Base-by-base conservation (phyloP, 2,113 vertebrate genomes). In the Pachycephala philippinensis region DNA sequence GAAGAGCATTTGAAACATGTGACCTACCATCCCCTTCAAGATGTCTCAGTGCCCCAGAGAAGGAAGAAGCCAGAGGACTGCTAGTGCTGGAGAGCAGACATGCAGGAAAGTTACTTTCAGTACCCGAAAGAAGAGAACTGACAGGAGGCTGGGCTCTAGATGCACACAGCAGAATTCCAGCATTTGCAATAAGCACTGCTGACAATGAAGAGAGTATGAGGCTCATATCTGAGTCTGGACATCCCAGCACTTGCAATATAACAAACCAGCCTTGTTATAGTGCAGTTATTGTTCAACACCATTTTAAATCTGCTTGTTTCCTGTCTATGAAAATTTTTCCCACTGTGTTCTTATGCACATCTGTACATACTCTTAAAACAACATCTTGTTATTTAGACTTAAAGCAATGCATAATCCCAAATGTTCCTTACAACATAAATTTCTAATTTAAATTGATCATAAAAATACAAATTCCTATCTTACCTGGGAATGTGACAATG, bases 401-500 rank as follows among this genome's bases (percentile, higher is more conserved):
- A 60, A 90, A 87, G n/a, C 10, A 79, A 56, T 20, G 11, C 5
- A 60, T 59, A 50, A 87, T 30, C 6, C 7, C 19, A 50, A 81
- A 74, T 23, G 7, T 10, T 87, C 11, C 31, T 75, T 60, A 56
- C 26, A 87, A 30, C 10, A 94, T 64, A 71, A 65, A 26, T n/a
- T 90, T 91, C 9, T 83, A 84, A 86, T 74, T 64, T 76, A 60
- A 26, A 87, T 39, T 78, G 49, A 70, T 61, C 7, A 47, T 33
- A 76, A 66, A 84, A 50, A 15, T 37, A 82, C 2, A 49, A 90
- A 69, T 26, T 69, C 10, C 14, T 37, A 22, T 85, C 98, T 98
- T 96, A 99, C 99, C 71, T 97, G 65, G 7, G 98, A 96, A 96
- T 95, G 84, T 19, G 97, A 89, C 94, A 99, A 90, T 28, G 95